A percentile compares a stretch with the other conserved stretches of the same genome.
phyloP scores from a whole-genome alignment of 2,113 vertebrate genomes.

The Scytalopus superciliaris region DNA sequence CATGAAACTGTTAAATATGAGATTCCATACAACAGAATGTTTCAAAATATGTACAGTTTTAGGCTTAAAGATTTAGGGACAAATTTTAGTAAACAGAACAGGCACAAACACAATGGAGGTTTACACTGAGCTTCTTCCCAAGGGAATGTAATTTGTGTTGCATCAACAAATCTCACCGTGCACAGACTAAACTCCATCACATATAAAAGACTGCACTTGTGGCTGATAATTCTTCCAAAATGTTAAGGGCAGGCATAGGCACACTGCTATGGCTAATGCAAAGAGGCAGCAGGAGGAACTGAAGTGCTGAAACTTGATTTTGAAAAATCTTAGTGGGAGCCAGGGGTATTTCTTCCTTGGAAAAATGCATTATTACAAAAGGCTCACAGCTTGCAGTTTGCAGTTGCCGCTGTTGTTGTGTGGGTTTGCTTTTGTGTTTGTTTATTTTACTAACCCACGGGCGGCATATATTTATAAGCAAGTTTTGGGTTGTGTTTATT shows the following conservation, averaged over 20 bases:
- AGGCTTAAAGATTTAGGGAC: slow-evolving; percentile 59
- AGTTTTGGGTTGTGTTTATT: background rate
- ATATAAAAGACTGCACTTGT: background rate
- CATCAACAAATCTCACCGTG: background rate
- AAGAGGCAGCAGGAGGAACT: background rate
- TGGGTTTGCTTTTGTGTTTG: background rate
- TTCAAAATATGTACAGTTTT: slow-evolving; percentile 74
- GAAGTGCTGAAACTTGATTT: background rate
- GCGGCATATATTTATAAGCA: background rate
- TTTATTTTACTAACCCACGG: background rate
- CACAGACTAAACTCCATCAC: background rate
- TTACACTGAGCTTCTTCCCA: slow-evolving; percentile 7
- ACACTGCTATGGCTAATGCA: background rate
- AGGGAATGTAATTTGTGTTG: slow-evolving; percentile 18
- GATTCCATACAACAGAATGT: slow-evolving; percentile 73
- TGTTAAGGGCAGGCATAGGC: background rate
- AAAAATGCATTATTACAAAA: background rate
- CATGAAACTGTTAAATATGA: slow-evolving; percentile 84
- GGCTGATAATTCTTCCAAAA: background rate
- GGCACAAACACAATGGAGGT: slow-evolving; percentile 14
- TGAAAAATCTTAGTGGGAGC: background rate
- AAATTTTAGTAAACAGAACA: slow-evolving; percentile 66
- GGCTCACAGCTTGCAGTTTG: background rate
- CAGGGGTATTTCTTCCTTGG: background rate
- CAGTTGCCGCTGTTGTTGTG: background rate